These are phyloP conservation scores for Drosophila repleta DNA, from an alignment of 1,140 invertebrate species.

Conservation along the genomic window DNA sequence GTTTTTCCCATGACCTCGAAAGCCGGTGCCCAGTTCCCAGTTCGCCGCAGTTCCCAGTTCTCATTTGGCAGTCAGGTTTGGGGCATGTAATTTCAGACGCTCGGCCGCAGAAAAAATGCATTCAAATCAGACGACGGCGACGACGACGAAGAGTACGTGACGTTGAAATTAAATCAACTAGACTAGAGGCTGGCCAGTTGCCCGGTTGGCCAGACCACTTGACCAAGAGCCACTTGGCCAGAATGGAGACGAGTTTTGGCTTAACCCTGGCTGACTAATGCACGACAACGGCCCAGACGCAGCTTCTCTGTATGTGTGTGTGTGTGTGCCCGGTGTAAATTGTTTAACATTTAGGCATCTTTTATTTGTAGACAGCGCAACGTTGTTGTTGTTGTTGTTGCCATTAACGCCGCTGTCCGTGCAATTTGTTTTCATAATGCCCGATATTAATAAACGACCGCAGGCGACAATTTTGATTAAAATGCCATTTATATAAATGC, in stretches of 20 bases:
- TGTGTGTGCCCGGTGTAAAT: slow-evolving; percentile 60
- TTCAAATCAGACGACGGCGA: slow-evolving; percentile 66
- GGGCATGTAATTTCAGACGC: slow-evolving; percentile 58
- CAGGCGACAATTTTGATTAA: slow-evolving; percentile 80
- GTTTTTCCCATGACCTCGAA: slow-evolving; percentile 76
- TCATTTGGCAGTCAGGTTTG: slow-evolving; percentile 5
- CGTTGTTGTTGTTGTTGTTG: slow-evolving; percentile 17
- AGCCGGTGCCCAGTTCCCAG: slow-evolving; percentile 38
- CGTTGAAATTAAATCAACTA: slow-evolving; percentile 82
- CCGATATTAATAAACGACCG: slow-evolving; percentile 63
- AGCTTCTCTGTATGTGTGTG: no score
- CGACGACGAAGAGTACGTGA: slow-evolving; percentile 58
- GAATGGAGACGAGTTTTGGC: slow-evolving; percentile 39
- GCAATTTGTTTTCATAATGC: slow-evolving; percentile 69
- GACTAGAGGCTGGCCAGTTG: slow-evolving; percentile 59
- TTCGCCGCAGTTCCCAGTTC: slow-evolving; percentile 10
- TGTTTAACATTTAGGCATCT: slow-evolving; percentile 78
- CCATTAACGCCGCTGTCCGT: slow-evolving; percentile 57
- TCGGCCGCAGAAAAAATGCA: slow-evolving; percentile 48
- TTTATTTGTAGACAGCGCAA: slow-evolving; percentile 60
- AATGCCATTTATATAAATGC: slow-evolving; percentile 71
- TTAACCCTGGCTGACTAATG: slow-evolving; percentile 69
- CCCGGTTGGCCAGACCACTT: slow-evolving; percentile 28
- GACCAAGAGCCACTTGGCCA: slow-evolving; percentile 61
- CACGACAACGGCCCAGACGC: slow-evolving; percentile 18